These are phyloP conservation scores for Antheraea mylitta DNA, from an alignment of 1,140 invertebrate genomes.

Conservation along the genomic window DNA sequence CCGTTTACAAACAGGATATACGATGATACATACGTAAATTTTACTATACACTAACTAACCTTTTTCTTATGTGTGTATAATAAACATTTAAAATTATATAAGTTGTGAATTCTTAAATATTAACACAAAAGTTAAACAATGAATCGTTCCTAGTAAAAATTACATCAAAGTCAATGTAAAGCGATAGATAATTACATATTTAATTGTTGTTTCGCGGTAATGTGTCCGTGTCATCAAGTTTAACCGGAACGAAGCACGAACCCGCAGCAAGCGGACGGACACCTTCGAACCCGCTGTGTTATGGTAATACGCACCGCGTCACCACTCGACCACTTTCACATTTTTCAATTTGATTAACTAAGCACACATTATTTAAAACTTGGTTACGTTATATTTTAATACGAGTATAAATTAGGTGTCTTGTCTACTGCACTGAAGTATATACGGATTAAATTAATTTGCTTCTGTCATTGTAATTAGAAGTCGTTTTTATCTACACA, in stretches of 20 bases:
- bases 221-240: constrained; percentile 18
- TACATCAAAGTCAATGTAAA: background rate
- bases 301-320: constrained; percentile 35
- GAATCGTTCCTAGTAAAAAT: background rate
- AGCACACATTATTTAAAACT: constrained; percentile 6
- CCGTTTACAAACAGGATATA: background rate
- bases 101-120: background rate
- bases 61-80: background rate
- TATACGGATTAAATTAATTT: too few relatives aligned
- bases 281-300: constrained; percentile 24
- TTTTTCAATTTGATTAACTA: constrained; percentile 27
- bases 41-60: background rate
- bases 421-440: background rate
- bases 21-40: background rate
- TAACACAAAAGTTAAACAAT: background rate
- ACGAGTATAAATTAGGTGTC: background rate
- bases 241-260: constrained; percentile 20
- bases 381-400: constrained; percentile 10
- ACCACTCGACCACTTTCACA: constrained; percentile 37
- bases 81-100: background rate
- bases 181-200: constrained; percentile 5
- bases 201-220: constrained; percentile 5
- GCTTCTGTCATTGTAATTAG: too few relatives aligned
- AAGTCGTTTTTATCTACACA: too few relatives aligned
- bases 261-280: constrained; percentile 18